Conservation (phyloP, 2,888 invertebrate genomes). For the Napeogenes sylphis region DNA sequence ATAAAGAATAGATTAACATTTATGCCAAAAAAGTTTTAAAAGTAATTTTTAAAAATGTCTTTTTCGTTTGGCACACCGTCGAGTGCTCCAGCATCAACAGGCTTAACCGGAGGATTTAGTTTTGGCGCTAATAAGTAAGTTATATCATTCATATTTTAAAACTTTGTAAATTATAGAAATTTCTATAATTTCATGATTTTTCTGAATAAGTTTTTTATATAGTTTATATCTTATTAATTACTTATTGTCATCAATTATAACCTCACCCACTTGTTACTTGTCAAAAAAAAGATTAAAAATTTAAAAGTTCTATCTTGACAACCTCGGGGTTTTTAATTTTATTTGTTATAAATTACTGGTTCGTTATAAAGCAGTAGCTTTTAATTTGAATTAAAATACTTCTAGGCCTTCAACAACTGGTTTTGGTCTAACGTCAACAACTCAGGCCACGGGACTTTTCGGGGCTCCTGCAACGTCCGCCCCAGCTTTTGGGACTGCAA, state of each 20-base stretch:
- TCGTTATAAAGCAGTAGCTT: too few species aligned
- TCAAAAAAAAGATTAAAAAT: conserved; percentile 5
- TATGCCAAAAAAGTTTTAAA: neutral
- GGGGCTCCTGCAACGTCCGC: conserved; percentile 51
- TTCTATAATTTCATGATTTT: too few species aligned
- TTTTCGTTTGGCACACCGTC: conserved; percentile 70
- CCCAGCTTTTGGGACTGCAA: conserved; percentile 48
- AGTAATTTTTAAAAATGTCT: conserved; percentile 48
- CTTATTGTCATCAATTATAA: conserved; percentile 27
- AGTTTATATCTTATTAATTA: conserved; percentile 2
- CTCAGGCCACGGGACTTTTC: conserved; percentile 59
- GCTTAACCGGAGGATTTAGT: conserved; percentile 60
- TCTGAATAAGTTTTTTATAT: neutral
- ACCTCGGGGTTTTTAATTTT: neutral
- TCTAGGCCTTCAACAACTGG: conserved; percentile 59
- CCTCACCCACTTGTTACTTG: conserved; percentile 27
- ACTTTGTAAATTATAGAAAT: neutral
- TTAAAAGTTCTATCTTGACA: neutral
- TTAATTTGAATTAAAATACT: neutral
- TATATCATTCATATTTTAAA: conserved; percentile 7
- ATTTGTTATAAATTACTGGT: too few species aligned
- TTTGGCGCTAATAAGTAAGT: conserved; percentile 72
- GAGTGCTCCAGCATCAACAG: conserved; percentile 68
- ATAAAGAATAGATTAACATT: neutral
- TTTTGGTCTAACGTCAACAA: conserved; percentile 49